Evolutionary conservation across 1,140 invertebrate genomes (phyloP).

Genomic region (Cheumatopsyche charites): DNA sequence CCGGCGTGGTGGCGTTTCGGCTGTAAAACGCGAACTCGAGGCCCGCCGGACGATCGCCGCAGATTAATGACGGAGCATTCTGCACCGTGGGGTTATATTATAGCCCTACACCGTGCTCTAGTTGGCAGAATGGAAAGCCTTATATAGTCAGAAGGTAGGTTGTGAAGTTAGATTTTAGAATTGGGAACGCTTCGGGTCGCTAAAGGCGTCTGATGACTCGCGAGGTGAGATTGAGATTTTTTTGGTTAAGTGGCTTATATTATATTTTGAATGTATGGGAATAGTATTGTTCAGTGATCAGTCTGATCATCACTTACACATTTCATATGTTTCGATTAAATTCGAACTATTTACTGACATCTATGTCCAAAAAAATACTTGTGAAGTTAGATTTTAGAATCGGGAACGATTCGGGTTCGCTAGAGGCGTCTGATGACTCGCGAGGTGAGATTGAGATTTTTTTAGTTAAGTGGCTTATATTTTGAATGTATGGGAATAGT

Average conservation of each 20-base stretch:
- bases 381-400: neutral
- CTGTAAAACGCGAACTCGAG: constrained; percentile 18
- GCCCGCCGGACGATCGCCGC: constrained; percentile 1
- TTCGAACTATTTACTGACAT: too few species aligned
- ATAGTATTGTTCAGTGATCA: too few species aligned
- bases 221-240: neutral
- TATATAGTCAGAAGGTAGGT: too few species aligned
- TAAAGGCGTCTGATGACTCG: neutral
- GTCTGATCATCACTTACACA: too few species aligned
- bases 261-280: too few species aligned
- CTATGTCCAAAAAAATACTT: too few species aligned
- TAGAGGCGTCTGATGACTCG: neutral
- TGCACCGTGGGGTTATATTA: constrained; percentile 4
- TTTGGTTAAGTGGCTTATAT: too few species aligned
- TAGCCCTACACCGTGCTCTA: too few species aligned
- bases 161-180: neutral
- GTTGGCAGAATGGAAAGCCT: too few species aligned
- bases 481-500: too few species aligned
- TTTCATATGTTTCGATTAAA: too few species aligned
- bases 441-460: neutral
- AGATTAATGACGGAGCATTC: constrained; percentile 25
- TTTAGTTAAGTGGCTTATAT: too few species aligned
- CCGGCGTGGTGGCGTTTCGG: constrained; percentile 15
- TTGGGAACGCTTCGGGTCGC: neutral
- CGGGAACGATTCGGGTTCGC: neutral